Evolutionary conservation across 1,140 invertebrate genomes (phyloP).

Genomic region (Tetragnatha versicolor): DNA sequence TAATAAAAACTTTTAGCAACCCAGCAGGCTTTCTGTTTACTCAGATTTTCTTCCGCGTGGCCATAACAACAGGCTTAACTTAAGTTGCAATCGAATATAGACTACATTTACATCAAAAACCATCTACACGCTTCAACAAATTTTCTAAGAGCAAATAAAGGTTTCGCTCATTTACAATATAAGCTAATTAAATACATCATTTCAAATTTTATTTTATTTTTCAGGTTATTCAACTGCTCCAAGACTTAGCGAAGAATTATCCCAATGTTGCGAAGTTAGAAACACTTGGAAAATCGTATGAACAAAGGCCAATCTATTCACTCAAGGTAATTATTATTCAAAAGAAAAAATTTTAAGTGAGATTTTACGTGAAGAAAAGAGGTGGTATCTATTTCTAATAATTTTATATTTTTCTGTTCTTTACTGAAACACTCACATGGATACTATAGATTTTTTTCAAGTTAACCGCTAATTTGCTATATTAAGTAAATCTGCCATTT

Average conservation of each 20-base stretch:
- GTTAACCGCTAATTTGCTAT: no score
- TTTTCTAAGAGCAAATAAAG: no score
- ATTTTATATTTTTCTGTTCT: no score
- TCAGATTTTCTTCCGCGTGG: background rate
- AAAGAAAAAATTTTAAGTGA: background rate
- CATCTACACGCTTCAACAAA: no score
- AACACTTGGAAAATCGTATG: slow-evolving; percentile 17
- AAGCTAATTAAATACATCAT: background rate
- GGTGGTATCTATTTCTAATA: background rate
- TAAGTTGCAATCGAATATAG: background rate
- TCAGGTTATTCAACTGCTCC: slow-evolving; percentile 2
- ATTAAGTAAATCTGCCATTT: no score
- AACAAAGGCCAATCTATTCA: slow-evolving; percentile 32
- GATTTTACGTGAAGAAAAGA: background rate
- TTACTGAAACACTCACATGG: no score
- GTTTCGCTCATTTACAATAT: background rate
- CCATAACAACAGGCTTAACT: background rate
- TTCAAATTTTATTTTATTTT: background rate
- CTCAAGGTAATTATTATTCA: slow-evolving; percentile 1
- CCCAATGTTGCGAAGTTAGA: slow-evolving; percentile 9
- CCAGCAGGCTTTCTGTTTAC: no score
- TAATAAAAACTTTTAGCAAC: no score
- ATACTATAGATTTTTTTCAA: no score
- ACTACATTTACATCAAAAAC: no score
- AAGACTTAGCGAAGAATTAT: background rate